phyloP scores from a whole-genome alignment of 2,113 vertebrate genomes.

The Hippopotamus amphibius region DNA sequence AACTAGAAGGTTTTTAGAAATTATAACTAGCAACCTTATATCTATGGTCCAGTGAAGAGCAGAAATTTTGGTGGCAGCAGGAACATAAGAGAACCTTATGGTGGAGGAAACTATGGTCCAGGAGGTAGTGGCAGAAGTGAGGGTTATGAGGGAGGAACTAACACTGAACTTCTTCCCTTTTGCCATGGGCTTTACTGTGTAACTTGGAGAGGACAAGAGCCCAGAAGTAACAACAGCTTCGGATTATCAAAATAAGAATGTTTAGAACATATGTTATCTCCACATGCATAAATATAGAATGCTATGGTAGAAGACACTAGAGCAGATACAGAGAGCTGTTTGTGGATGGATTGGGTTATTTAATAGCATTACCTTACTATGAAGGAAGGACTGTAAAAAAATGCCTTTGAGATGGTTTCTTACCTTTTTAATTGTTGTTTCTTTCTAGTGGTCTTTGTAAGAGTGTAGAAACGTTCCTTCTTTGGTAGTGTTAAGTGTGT shows the following conservation, averaged over 20 bases:
- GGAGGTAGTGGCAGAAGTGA: conserved; percentile 85
- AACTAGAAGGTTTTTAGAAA: no score
- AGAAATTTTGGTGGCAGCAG: conserved; percentile 25
- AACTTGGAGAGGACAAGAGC: conserved; percentile 91
- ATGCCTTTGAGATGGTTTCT: no score
- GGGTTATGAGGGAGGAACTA: conserved; percentile 87
- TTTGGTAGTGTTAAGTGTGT: conserved; percentile 88
- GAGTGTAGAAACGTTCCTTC: conserved; percentile 85
- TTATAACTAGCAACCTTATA: no score
- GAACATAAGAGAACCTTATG: neutral
- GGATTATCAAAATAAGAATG: conserved; percentile 89
- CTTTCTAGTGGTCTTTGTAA: conserved; percentile 88
- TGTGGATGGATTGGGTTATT: conserved; percentile 90
- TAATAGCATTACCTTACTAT: neutral
- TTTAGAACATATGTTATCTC: conserved; percentile 90
- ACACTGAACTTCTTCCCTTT: conserved; percentile 84
- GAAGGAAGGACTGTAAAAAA: no score
- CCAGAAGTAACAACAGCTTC: conserved; percentile 90
- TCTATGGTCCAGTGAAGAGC: no score
- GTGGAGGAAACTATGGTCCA: conserved; percentile 85
- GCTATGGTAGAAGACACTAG: conserved; percentile 89
- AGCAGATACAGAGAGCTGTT: conserved; percentile 90
- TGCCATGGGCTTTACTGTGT: conserved; percentile 89
- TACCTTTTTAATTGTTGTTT: conserved; percentile 85
- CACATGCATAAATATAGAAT: conserved; percentile 91